phyloP scores from a whole-genome alignment of 2,797 vertebrate species.

The Crotalus adamanteus region DNA sequence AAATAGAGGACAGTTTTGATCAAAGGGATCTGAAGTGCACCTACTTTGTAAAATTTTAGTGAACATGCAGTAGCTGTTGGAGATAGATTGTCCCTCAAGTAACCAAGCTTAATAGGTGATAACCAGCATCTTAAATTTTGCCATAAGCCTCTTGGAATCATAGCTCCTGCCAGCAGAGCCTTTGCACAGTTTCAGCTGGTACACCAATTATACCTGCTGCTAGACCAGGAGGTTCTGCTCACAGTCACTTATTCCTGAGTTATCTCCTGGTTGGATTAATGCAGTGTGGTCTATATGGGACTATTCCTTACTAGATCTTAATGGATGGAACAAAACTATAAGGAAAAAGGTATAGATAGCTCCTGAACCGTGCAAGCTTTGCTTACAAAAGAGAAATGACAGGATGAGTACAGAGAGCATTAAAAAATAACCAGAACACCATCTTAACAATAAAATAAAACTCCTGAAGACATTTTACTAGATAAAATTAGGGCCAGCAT shows the following conservation, averaged over 20 bases:
- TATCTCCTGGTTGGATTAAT: not conserved
- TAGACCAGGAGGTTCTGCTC: not conserved
- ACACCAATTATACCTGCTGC: not conserved
- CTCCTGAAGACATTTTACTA: not conserved
- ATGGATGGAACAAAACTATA: not conserved
- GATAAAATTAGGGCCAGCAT: not conserved
- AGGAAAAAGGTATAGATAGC: not conserved
- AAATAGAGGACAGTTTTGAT: not conserved
- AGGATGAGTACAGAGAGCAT: not conserved
- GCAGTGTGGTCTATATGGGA: not conserved
- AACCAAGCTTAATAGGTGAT: not conserved
- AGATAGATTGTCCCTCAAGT: not conserved
- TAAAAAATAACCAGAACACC: not conserved
- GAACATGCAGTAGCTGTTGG: not conserved
- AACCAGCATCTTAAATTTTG: not conserved
- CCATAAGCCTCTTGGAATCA: not conserved
- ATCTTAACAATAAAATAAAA: not conserved
- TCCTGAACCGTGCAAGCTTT: not conserved
- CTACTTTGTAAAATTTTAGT: not conserved
- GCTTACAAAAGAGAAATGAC: constrained; percentile 9
- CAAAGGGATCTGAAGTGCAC: not conserved
- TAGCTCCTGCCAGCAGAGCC: not conserved
- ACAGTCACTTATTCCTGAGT: not conserved
- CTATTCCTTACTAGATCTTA: not conserved
- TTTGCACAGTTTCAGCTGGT: not conserved